Percentiles rank a stretch among this genome's conserved stretches.
Conservation (phyloP, 2,113 vertebrate species). For the Polypterus bichir region DNA sequence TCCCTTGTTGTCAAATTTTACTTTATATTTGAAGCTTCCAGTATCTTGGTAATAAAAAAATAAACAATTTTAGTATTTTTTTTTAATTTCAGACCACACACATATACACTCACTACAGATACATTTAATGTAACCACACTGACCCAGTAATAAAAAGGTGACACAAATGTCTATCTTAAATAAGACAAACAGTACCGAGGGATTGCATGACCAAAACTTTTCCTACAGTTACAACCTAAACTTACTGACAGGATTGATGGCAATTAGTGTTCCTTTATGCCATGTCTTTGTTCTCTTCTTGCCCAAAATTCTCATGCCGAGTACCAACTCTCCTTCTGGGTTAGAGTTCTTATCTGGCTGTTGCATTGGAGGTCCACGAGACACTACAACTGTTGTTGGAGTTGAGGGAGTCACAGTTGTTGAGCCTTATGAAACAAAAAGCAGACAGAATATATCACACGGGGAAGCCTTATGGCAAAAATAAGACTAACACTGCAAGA, state of each 20-base stretch:
- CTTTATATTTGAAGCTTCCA: slow-evolving; percentile 76
- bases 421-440: slow-evolving; percentile 12
- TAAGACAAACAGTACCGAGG: not conserved
- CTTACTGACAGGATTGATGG: slow-evolving; percentile 71
- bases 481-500: slow-evolving; percentile 7
- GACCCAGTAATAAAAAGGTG: not conserved
- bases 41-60: slow-evolving; percentile 35
- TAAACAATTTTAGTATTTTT: no score
- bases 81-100: no score
- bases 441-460: slow-evolving; percentile 2
- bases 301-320: slow-evolving; percentile 82
- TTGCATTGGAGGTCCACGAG: no score
- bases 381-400: no score
- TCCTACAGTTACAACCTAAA: not conserved
- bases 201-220: no score
- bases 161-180: not conserved
- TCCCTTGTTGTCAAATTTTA: slow-evolving; percentile 91
- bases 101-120: not conserved
- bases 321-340: slow-evolving; percentile 62
- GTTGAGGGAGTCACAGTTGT: not conserved
- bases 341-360: no score
- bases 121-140: not conserved
- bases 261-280: slow-evolving; percentile 79
- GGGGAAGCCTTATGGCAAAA: slow-evolving; percentile 16
- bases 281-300: slow-evolving; percentile 95